phyloP scores from a whole-genome alignment of 2,113 vertebrate species.

The Enhydra lutris region DNA sequence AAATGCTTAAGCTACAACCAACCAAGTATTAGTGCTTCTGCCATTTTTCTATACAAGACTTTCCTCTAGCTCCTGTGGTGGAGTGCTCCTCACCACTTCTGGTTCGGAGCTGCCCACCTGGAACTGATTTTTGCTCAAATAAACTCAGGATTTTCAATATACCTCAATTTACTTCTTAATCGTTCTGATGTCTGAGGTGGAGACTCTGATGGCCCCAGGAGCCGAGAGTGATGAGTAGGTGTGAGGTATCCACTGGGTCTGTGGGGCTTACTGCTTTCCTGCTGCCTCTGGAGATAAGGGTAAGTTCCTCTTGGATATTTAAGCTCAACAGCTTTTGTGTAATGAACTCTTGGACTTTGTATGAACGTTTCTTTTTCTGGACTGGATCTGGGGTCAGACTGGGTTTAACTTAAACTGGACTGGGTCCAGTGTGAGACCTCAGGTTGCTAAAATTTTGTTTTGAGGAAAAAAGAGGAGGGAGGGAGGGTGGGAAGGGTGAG shows the following conservation, averaged over 20 bases:
- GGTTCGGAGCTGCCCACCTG: background rate
- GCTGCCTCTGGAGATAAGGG: background rate
- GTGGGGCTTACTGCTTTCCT: background rate
- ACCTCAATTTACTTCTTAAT: background rate
- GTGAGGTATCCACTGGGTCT: rapidly evolving
- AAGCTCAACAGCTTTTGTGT: background rate
- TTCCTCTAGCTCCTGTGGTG: background rate
- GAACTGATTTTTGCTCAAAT: background rate
- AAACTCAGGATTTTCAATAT: background rate
- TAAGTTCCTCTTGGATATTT: background rate
- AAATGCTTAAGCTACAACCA: background rate
- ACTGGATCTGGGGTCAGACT: background rate
- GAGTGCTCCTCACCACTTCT: background rate
- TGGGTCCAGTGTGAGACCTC: background rate
- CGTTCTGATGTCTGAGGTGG: background rate
- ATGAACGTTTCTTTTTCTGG: background rate
- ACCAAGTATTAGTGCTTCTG: background rate
- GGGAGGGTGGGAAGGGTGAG: background rate
- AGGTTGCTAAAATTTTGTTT: background rate
- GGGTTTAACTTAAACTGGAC: background rate
- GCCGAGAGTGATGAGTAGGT: background rate
- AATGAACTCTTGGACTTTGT: background rate
- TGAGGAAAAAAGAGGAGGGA: background rate
- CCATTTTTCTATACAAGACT: background rate
- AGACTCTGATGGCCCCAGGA: background rate